phyloP scores from a whole-genome alignment of 2,797 vertebrate genomes.

The Scarus forsteni region DNA sequence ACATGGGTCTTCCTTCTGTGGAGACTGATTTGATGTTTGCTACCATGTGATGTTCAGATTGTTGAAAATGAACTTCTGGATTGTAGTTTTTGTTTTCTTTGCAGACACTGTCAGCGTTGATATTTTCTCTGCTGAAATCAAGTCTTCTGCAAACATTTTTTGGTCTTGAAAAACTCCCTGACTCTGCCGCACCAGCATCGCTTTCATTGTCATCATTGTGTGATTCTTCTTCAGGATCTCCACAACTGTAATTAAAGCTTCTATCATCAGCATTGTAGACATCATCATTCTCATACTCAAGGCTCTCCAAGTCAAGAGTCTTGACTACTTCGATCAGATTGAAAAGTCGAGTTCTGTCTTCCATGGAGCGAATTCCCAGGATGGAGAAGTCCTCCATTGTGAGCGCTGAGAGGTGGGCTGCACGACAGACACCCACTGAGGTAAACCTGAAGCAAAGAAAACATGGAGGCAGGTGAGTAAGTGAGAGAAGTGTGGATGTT shows the following conservation, averaged over 20 bases:
- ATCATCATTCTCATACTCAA: constrained; percentile 24
- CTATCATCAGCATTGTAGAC: constrained; percentile 26
- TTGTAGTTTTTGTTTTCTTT: constrained; percentile 15
- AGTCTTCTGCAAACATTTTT: constrained; percentile 82
- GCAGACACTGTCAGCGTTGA: not conserved
- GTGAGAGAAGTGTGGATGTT: not conserved
- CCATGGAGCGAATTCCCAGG: constrained; percentile 87
- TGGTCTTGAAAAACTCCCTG: constrained; percentile 41
- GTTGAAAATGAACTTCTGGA: not conserved
- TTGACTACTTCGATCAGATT: constrained; percentile 89
- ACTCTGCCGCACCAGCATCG: not conserved
- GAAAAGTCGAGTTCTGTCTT: constrained; percentile 89
- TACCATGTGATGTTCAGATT: constrained; percentile 3
- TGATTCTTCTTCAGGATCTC: constrained; percentile 12
- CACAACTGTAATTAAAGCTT: constrained; percentile 16
- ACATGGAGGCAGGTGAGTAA: constrained; percentile 1
- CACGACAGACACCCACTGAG: constrained; percentile 84
- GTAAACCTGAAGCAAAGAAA: constrained; percentile 76
- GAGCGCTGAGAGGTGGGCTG: constrained; percentile 86
- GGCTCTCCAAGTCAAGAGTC: constrained; percentile 78
- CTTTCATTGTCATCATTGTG: constrained; percentile 23
- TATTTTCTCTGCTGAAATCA: constrained; percentile 72
- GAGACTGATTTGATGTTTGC: constrained; percentile 20
- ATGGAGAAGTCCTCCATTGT: constrained; percentile 88
- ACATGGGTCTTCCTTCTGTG: not conserved